These are phyloP conservation scores for Barypeithes pellucidus DNA, from an alignment of 2,888 invertebrate genomes.

Conservation along the genomic window DNA sequence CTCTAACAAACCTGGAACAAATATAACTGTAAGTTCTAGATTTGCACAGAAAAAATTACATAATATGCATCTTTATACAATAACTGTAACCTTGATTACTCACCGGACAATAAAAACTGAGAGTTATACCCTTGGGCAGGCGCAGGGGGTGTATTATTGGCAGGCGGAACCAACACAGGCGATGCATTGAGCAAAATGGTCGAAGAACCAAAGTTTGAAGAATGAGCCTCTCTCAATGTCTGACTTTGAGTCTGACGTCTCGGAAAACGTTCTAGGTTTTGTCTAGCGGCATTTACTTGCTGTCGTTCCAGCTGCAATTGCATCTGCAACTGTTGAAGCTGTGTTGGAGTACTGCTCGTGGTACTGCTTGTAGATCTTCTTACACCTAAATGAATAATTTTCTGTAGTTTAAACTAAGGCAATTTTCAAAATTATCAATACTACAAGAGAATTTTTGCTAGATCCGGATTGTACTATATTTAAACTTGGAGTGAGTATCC, in stretches of 20 bases:
- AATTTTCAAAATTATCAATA: too few relatives aligned
- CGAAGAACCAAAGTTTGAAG: constrained; percentile 62
- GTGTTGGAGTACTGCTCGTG: constrained; percentile 79
- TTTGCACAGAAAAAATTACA: too few relatives aligned
- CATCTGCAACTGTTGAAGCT: constrained; percentile 95
- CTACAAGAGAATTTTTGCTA: too few relatives aligned
- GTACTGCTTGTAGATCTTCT: constrained; percentile 78
- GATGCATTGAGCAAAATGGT: constrained; percentile 67
- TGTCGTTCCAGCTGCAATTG: constrained; percentile 93
- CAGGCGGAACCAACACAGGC: constrained; percentile 65
- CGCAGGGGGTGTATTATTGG: constrained; percentile 64
- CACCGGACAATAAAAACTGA: constrained; percentile 66
- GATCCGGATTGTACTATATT: too few relatives aligned
- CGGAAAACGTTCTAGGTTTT: constrained; percentile 91
- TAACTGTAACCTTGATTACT: too few relatives aligned
- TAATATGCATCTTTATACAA: too few relatives aligned
- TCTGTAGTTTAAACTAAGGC: not conserved
- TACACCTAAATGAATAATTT: constrained; percentile 73
- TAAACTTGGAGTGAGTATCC: too few relatives aligned
- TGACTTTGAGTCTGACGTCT: constrained; percentile 82
- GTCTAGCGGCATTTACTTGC: constrained; percentile 89
- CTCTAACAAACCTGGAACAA: constrained; percentile 65
- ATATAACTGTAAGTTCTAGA: not conserved
- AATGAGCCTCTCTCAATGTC: constrained; percentile 61
- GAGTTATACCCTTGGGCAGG: constrained; percentile 63